phyloP scores from a whole-genome alignment of 2,888 invertebrate species.

The Apamea monoglypha region DNA sequence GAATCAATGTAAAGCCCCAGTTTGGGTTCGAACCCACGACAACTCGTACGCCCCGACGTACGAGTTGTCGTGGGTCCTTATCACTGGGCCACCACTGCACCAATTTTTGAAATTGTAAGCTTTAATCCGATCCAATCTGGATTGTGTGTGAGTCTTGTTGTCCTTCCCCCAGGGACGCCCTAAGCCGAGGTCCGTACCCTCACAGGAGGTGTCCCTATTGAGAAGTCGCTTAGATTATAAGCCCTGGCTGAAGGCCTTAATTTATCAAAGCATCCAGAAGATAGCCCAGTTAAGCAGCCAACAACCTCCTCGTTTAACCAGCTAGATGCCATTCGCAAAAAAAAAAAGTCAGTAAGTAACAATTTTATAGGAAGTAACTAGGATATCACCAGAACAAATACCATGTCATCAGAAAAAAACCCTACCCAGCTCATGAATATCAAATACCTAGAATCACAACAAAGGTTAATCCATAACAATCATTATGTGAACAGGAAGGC shows the following conservation, averaged over 20 bases:
- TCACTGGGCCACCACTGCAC: no score
- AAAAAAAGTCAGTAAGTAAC: neutral
- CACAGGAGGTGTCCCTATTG: neutral
- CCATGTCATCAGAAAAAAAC: neutral
- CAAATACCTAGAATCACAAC: neutral
- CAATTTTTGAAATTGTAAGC: neutral
- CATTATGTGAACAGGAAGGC: constrained; percentile 54
- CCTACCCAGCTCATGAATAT: neutral
- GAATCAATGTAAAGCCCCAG: no score
- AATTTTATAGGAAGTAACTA: neutral
- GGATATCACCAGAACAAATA: neutral
- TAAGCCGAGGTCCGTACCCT: neutral
- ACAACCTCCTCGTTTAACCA: neutral
- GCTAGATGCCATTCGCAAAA: neutral
- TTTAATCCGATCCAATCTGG: neutral
- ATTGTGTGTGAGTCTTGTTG: neutral
- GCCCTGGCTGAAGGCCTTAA: neutral
- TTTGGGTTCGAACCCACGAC: no score
- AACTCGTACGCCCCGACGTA: no score
- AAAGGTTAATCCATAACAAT: constrained; percentile 55
- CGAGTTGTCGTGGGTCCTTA: no score
- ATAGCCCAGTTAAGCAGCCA: no score
- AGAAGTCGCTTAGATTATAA: neutral
- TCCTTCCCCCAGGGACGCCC: neutral
- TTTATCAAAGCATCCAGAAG: neutral